Evolutionary conservation across 1,140 invertebrate genomes (phyloP).

Genomic region (Theocolax elegans): DNA sequence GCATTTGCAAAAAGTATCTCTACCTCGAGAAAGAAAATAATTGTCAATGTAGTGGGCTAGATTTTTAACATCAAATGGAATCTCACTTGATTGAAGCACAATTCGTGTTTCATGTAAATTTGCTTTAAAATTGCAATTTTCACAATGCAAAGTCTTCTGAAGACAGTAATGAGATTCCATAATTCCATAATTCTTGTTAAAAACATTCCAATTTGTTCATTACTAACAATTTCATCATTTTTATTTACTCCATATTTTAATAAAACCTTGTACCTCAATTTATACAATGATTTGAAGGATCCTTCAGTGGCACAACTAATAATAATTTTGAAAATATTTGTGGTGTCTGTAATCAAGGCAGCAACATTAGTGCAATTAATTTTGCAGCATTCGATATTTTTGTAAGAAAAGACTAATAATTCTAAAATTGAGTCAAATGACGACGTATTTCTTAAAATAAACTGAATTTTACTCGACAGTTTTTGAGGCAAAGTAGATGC

Average conservation of each 20-base stretch:
- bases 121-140: neutral
- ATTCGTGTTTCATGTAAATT: neutral
- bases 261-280: neutral
- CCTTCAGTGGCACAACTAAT: neutral
- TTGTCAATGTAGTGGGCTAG: neutral
- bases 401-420: neutral
- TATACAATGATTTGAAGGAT: neutral
- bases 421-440: neutral
- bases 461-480: neutral
- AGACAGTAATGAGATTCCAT: neutral
- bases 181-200: neutral
- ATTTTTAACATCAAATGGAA: neutral
- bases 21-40: slow-evolving; percentile 1
- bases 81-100: neutral
- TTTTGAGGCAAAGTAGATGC: neutral
- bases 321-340: neutral
- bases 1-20: neutral
- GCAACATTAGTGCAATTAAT: neutral
- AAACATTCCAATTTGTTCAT: neutral
- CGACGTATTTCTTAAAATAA: neutral
- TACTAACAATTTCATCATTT: neutral
- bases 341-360: neutral
- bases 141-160: neutral
- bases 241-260: neutral
- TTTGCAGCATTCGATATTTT: neutral